Evolutionary conservation across 1,140 invertebrate genomes (phyloP).

Genomic region (Drosophila seguyi): DNA sequence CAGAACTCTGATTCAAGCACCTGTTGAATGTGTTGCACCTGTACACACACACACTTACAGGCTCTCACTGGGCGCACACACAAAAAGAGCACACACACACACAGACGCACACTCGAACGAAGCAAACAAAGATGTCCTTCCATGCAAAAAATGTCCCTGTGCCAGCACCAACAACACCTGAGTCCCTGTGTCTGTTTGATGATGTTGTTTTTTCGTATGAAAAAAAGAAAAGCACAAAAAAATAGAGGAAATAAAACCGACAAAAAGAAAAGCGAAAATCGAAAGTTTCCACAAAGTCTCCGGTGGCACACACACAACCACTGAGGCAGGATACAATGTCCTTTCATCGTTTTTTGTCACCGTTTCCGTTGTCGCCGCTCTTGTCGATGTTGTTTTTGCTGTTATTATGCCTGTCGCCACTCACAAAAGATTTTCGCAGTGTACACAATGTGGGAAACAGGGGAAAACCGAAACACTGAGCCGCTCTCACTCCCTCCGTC

Average conservation of each 20-base stretch:
- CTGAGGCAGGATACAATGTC: slow-evolving; percentile 47
- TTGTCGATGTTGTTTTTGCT: slow-evolving; percentile 28
- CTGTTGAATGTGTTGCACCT: slow-evolving; percentile 79
- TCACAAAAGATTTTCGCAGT: slow-evolving; percentile 55
- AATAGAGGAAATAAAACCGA: slow-evolving; percentile 19
- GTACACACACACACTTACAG: slow-evolving; percentile 23
- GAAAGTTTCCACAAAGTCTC: slow-evolving; percentile 53
- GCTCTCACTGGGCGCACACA: slow-evolving; percentile 25
- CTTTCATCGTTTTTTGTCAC: slow-evolving; percentile 63
- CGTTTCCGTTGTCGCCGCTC: slow-evolving; percentile 34
- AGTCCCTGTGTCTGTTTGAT: slow-evolving; percentile 55
- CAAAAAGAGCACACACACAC: too few relatives aligned
- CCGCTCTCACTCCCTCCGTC: not conserved
- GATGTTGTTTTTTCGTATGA: slow-evolving; percentile 56
- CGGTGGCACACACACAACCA: slow-evolving; percentile 11
- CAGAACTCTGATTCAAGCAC: slow-evolving; percentile 66
- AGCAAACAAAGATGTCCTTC: slow-evolving; percentile 22
- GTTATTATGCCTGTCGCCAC: slow-evolving; percentile 29
- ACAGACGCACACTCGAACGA: slow-evolving; percentile 15
- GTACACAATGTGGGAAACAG: slow-evolving; percentile 41
- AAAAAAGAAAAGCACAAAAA: slow-evolving; percentile 34
- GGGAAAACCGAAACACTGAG: slow-evolving; percentile 39
- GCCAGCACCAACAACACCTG: slow-evolving; percentile 26
- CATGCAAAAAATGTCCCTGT: slow-evolving; percentile 19
- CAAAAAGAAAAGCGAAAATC: slow-evolving; percentile 29